These are phyloP conservation scores for Hiodon tergisus DNA, from an alignment of 2,113 vertebrate species.

Conservation along the genomic window DNA sequence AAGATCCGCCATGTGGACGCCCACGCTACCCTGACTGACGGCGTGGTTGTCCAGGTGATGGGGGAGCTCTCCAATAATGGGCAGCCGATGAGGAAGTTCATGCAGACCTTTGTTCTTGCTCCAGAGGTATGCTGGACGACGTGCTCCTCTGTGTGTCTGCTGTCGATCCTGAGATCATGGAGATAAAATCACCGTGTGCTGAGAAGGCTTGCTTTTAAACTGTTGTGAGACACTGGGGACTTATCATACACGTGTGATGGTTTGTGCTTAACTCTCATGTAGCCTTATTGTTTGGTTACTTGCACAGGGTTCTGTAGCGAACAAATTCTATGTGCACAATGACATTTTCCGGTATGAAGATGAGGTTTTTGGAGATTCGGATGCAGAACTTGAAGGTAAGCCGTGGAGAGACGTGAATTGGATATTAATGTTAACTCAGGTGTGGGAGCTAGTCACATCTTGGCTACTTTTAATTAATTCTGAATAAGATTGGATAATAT, in stretches of 20 bases:
- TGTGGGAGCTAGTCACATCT: neutral
- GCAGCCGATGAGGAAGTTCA: constrained; percentile 94
- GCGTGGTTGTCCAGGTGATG: constrained; percentile 94
- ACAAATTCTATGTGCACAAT: constrained; percentile 98
- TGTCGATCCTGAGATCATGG: too few species aligned
- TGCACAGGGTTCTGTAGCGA: constrained; percentile 87
- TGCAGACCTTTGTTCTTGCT: constrained; percentile 97
- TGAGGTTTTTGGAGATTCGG: constrained; percentile 95
- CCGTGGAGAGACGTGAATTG: neutral
- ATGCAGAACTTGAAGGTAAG: constrained; percentile 92
- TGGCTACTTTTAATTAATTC: too few species aligned
- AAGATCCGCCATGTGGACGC: constrained; percentile 97
- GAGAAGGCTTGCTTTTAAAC: too few species aligned
- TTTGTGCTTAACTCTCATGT: too few species aligned
- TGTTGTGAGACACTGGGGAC: too few species aligned
- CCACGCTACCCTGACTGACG: constrained; percentile 88
- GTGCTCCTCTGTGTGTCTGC: neutral
- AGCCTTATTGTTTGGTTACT: neutral
- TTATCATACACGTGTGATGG: too few species aligned
- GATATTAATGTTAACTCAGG: neutral
- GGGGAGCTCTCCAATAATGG: constrained; percentile 93
- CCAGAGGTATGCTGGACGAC: constrained; percentile 70
- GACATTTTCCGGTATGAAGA: constrained; percentile 98
- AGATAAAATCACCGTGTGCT: too few species aligned
- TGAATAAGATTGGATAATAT: too few species aligned